Base-by-base conservation (phyloP, 2,113 vertebrate species). In the Hassar affinis region DNA sequence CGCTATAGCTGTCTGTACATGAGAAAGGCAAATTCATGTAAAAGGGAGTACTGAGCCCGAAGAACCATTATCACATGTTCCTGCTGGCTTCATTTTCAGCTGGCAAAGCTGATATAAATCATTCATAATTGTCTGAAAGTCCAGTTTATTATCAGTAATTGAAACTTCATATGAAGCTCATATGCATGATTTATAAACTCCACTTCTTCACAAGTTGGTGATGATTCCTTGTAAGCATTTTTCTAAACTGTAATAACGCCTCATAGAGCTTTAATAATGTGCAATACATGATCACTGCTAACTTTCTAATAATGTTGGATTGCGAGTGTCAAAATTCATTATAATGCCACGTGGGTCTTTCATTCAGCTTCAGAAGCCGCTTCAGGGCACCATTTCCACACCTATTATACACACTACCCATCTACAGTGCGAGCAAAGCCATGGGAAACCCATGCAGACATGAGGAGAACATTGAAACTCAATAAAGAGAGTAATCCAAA, bases 21-120 rank as follows among this genome's bases (percentile, higher is more conserved):
- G 42, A 7, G 30, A 27, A 27, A 85, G 78, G 81, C 78, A 87
- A 87, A 86, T 81, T 52, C 27, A 84, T 84, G 84, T 57, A 87
- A 85, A 86, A 51, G 78, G 84, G 27, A 76, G 22, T 27, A 59
- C 52, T 52, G 69, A 30, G 78, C 77, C 79, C 77, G 71, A 52
- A 68, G 56, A 80, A 57, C n/a, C 42, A 45, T 62, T 52, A 62
- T 82, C 54, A 77, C 25, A 30, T 76, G 12, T 6, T 38, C 35
- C 49, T 38, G 45, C 52, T 17, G 59, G n/a, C 27, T 18, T 80
- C 6, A 61, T 79, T 45, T 74, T 22, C 64, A 82, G 15, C 27
- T 47, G 54, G 10, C 68, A 15, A 14, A 42, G 4, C 1, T 42
- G 20, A 42, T 69, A 10, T 4, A 42, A 69, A 42, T 14, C 7